Evolutionary conservation across 2,888 invertebrate species (phyloP).

Genomic region (Hipparchia sbordonii): DNA sequence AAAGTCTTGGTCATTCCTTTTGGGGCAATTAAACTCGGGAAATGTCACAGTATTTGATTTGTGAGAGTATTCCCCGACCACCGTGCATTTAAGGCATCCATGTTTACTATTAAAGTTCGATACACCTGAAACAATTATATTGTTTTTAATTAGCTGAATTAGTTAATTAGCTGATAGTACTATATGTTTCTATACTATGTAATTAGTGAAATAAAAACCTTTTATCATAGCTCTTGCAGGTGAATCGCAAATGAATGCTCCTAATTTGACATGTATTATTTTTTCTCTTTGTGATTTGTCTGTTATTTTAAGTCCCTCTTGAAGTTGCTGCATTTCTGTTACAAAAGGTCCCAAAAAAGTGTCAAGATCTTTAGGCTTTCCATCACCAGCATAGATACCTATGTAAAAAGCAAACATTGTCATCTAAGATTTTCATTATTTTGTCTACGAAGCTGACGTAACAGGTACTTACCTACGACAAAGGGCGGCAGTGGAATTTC

Average conservation of each 20-base stretch:
- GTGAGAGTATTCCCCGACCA: conserved; percentile 44
- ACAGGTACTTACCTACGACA: conserved; percentile 3
- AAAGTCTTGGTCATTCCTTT: conserved; percentile 35
- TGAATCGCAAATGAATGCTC: conserved; percentile 23
- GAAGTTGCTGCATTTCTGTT: conserved; percentile 28
- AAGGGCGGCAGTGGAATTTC: conserved; percentile 22
- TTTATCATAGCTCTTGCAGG: conserved; percentile 40
- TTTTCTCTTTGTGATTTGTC: conserved; percentile 13
- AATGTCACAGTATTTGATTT: conserved; percentile 39
- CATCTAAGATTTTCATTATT: conserved; percentile 10
- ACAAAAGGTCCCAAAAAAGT: conserved; percentile 29
- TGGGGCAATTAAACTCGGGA: conserved; percentile 19
- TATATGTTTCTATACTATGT: conserved; percentile 14
- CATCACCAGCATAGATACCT: conserved; percentile 23
- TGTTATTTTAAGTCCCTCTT: conserved; percentile 10
- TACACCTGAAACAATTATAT: conserved; percentile 20
- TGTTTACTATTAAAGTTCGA: conserved; percentile 38
- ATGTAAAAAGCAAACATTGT: conserved; percentile 9
- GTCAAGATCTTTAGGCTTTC: conserved; percentile 22
- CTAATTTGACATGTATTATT: conserved; percentile 29
- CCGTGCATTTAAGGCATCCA: conserved; percentile 39
- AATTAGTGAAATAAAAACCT: conserved; percentile 17
- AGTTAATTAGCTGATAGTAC: conserved; percentile 14
- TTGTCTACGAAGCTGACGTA: conserved; percentile 10
- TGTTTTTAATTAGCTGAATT: conserved; percentile 20